phyloP scores from a whole-genome alignment of 2,113 vertebrate species.

The Eptesicus fuscus region DNA sequence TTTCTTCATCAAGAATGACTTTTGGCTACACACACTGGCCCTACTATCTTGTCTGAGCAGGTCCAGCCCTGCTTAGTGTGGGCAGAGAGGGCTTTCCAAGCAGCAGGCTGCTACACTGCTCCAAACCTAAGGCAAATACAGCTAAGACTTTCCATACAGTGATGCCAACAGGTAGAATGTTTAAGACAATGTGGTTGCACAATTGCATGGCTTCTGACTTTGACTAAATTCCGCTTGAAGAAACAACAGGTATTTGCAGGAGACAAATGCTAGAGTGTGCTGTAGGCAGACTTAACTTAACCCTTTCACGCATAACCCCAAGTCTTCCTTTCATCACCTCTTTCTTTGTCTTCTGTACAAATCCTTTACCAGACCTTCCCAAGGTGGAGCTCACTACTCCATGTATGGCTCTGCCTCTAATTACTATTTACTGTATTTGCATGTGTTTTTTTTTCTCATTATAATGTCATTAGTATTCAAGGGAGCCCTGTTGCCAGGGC shows the following conservation, averaged over 20 bases:
- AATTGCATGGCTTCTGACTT: conserved; percentile 17
- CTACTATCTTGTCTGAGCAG: neutral
- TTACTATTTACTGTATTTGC: conserved; percentile 75
- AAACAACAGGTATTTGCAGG: neutral
- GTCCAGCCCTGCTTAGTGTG: neutral
- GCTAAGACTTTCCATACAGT: neutral
- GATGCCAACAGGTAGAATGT: conserved; percentile 43
- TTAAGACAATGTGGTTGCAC: neutral
- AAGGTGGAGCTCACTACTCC: conserved; percentile 58
- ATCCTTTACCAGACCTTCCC: conserved; percentile 41
- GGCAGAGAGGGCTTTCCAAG: neutral
- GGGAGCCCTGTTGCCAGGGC: conserved; percentile 63
- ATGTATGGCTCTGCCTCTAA: conserved; percentile 63
- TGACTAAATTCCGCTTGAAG: neutral
- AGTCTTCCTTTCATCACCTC: neutral
- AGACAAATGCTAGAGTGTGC: neutral
- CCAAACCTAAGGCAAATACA: neutral
- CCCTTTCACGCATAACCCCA: neutral
- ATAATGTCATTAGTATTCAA: conserved; percentile 74
- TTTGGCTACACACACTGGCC: neutral
- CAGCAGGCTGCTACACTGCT: neutral
- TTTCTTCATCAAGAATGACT: neutral
- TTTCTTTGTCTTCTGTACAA: conserved; percentile 49
- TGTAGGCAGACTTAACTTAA: neutral
- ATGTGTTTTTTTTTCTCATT: conserved; percentile 72